phyloP scores from a whole-genome alignment of 2,888 invertebrate genomes.

The Lycaena phlaeas region DNA sequence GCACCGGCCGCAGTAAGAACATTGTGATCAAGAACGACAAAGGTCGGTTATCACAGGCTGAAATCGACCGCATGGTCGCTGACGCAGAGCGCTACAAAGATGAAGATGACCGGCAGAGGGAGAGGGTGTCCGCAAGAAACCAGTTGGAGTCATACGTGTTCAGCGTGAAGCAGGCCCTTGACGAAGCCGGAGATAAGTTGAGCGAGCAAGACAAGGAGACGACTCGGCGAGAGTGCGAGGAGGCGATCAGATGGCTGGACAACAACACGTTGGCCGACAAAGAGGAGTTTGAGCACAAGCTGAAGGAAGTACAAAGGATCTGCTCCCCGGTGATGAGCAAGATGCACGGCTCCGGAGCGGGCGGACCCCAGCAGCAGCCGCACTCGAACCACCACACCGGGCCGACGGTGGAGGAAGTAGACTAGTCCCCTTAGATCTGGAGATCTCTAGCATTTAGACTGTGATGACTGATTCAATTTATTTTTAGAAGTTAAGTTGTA shows the following conservation, averaged over 20 bases:
- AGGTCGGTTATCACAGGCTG: constrained; percentile 83
- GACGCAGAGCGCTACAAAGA: constrained; percentile 83
- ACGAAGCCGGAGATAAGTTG: constrained; percentile 75
- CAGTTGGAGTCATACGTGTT: constrained; percentile 81
- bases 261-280: constrained; percentile 76
- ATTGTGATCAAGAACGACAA: constrained; percentile 86
- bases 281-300: constrained; percentile 75
- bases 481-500: neutral
- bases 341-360: constrained; percentile 64
- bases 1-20: constrained; percentile 78
- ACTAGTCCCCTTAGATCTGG: constrained; percentile 12
- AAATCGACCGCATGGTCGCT: constrained; percentile 84
- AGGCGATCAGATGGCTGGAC: constrained; percentile 80
- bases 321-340: constrained; percentile 74
- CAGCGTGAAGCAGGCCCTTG: constrained; percentile 78
- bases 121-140: constrained; percentile 79
- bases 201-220: constrained; percentile 76
- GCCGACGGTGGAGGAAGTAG: constrained; percentile 24
- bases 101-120: constrained; percentile 79
- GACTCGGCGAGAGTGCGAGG: constrained; percentile 65
- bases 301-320: constrained; percentile 72
- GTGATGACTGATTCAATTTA: neutral
- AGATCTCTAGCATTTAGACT: neutral
- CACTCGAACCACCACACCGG: constrained; percentile 3
- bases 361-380: constrained; percentile 16